Conservation (phyloP, 2,113 vertebrate species). For the Etia nguti region DNA sequence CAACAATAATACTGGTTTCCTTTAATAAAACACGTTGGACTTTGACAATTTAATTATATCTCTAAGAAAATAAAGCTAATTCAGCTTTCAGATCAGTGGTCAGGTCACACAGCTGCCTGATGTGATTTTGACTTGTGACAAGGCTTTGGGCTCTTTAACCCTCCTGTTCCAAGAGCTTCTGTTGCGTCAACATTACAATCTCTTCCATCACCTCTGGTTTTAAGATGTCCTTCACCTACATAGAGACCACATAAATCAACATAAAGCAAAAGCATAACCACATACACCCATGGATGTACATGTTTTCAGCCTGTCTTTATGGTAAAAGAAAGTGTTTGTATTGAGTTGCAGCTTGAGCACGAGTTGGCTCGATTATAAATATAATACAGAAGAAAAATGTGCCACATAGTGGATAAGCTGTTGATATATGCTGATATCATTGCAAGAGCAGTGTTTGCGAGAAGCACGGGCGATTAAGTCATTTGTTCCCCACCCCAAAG, state of each 20-base stretch:
- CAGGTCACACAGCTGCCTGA: not conserved
- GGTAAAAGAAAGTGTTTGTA: not conserved
- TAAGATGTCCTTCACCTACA: slow-evolving; percentile 94
- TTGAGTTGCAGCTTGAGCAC: not conserved
- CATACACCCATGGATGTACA: not conserved
- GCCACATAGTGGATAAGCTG: not conserved
- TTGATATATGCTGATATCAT: not conserved
- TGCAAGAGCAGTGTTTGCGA: not conserved
- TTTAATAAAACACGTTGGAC: not conserved
- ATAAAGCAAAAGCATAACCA: not conserved
- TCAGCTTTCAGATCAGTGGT: not conserved
- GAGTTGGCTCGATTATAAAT: not conserved
- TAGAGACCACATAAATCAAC: not conserved
- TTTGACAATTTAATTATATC: not conserved
- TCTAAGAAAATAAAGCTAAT: not conserved
- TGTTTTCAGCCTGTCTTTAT: not conserved
- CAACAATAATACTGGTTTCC: not conserved
- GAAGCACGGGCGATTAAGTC: not conserved
- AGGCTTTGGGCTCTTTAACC: slow-evolving; percentile 65
- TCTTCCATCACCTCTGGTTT: slow-evolving; percentile 92
- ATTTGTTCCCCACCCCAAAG: not conserved
- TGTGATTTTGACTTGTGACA: not conserved
- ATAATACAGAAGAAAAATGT: not conserved
- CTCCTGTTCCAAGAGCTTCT: slow-evolving; percentile 86
- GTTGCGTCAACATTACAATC: slow-evolving; percentile 87